Evolutionary conservation across 2,888 invertebrate genomes (phyloP).

Genomic region (Scaptodrosophila latifasciaeformis): DNA sequence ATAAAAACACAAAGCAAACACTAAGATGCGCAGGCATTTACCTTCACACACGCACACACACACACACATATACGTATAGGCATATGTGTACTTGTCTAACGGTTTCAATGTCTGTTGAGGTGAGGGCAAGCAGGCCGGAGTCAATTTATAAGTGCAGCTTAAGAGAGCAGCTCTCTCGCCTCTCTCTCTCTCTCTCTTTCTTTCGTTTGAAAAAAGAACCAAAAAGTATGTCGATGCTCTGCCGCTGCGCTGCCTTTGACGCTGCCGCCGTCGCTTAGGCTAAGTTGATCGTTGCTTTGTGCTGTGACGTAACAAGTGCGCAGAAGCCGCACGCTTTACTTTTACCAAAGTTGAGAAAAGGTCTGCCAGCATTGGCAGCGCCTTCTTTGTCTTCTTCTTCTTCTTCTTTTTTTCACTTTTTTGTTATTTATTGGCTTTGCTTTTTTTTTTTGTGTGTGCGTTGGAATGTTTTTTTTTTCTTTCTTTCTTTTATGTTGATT

Average conservation of each 20-base stretch:
- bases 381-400: not conserved
- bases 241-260: not conserved
- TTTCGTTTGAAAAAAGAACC: not conserved
- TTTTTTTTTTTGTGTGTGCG: slow-evolving; percentile 20
- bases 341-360: not conserved
- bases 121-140: no score
- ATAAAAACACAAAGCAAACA: no score
- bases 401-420: not conserved
- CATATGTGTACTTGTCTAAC: not conserved
- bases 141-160: slow-evolving; percentile 15
- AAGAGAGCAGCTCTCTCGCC: not conserved
- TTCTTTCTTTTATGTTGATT: not conserved
- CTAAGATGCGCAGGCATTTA: no score
- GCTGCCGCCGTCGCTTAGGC: not conserved
- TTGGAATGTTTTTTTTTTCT: slow-evolving; percentile 17
- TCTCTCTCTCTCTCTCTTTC: not conserved
- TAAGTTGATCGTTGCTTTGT: not conserved
- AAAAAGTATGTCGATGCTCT: not conserved
- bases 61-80: not conserved
- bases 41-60: no score
- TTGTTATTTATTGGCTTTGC: slow-evolving; percentile 36
- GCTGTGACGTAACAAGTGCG: not conserved
- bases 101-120: no score
- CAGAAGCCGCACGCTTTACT: not conserved
- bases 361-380: no score